Percentiles rank a stretch among this genome's conserved stretches.
These are phyloP conservation scores for Turdus rufiventris DNA, from an alignment of 2,113 vertebrate species.

Conservation along the genomic window DNA sequence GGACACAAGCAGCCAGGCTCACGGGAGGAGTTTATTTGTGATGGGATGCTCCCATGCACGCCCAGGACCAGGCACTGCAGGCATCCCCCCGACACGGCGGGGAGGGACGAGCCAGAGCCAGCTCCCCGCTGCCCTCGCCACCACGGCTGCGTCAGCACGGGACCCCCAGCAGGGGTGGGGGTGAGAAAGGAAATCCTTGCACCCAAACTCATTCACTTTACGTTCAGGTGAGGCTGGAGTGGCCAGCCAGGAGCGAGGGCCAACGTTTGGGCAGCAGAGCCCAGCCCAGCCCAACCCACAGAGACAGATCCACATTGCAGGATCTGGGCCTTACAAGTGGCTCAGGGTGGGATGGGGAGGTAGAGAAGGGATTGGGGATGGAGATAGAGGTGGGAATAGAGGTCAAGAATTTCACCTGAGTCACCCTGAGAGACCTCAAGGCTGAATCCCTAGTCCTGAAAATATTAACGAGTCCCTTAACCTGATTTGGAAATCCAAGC, in stretches of 20 bases:
- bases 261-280: rapidly evolving
- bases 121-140: rapidly evolving
- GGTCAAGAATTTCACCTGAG: background rate
- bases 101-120: background rate
- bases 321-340: background rate
- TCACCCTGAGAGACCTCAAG: background rate
- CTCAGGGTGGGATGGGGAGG: background rate
- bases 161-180: background rate
- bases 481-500: conserved; percentile 29
- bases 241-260: rapidly evolving
- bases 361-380: background rate
- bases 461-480: background rate
- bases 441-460: background rate
- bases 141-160: rapidly evolving
- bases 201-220: background rate
- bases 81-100: rapidly evolving
- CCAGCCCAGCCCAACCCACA: background rate
- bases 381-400: background rate
- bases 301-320: rapidly evolving
- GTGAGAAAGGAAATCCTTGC: background rate
- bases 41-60: background rate
- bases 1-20: background rate
- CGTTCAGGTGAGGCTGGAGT: background rate
- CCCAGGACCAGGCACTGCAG: background rate
- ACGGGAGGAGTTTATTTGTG: background rate